phyloP scores from a whole-genome alignment of 2,888 invertebrate species.

The Clostera curtula region DNA sequence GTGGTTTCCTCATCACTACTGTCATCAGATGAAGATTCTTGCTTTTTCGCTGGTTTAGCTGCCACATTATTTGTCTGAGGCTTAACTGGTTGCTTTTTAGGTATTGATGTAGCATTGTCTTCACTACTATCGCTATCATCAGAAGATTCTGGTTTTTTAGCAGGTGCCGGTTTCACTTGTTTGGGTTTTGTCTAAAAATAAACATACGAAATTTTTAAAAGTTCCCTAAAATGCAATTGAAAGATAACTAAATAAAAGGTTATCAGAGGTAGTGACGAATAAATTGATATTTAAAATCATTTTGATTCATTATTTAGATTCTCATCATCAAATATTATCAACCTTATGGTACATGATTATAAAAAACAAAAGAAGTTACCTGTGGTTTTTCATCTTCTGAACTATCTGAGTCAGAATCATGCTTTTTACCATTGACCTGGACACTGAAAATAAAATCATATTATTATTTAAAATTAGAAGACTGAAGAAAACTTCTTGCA shows the following conservation, averaged over 20 bases:
- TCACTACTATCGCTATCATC: conserved; percentile 45
- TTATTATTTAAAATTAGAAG: too few species aligned
- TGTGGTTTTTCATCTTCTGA: conserved; percentile 53
- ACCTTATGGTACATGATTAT: background rate
- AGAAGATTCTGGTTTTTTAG: conserved; percentile 30
- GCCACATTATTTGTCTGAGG: conserved; percentile 25
- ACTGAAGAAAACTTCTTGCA: too few species aligned
- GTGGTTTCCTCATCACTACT: conserved; percentile 21
- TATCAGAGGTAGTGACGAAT: conserved; percentile 67
- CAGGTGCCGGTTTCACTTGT: conserved; percentile 14
- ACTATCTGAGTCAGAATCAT: conserved; percentile 55
- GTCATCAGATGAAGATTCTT: conserved; percentile 46
- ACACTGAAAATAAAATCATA: too few species aligned
- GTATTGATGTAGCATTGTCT: conserved; percentile 26
- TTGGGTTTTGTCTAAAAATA: conserved; percentile 15
- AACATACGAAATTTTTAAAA: background rate
- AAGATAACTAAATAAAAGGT: background rate
- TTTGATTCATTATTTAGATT: conserved; percentile 27
- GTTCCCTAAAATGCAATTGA: background rate
- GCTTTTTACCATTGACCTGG: conserved; percentile 37
- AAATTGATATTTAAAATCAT: conserved; percentile 32
- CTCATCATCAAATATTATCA: conserved; percentile 35
- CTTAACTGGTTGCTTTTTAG: conserved; percentile 34
- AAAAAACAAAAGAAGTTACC: conserved; percentile 18
- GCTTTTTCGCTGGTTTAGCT: conserved; percentile 28